These are phyloP conservation scores for Thecophora atra DNA, from an alignment of 2,888 invertebrate genomes.

Conservation along the genomic window DNA sequence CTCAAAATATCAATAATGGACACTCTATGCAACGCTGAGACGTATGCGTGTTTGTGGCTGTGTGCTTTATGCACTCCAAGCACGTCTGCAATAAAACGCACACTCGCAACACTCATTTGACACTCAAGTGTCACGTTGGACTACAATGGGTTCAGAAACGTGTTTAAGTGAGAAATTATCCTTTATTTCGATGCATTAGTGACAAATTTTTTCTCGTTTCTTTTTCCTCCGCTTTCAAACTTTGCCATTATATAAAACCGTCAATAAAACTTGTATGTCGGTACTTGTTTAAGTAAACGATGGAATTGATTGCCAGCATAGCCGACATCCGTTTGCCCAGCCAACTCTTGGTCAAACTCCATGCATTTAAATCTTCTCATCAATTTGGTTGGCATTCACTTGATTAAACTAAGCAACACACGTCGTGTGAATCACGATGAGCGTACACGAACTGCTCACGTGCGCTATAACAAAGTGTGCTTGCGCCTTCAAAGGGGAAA, in stretches of 20 bases:
- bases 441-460: no score
- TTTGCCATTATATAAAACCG: not conserved
- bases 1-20: conserved; percentile 17
- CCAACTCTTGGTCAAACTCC: not conserved
- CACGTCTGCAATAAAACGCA: conserved; percentile 9
- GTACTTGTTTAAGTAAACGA: not conserved
- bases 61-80: not conserved
- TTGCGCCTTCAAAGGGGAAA: not conserved
- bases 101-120: conserved; percentile 27
- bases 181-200: conserved; percentile 38
- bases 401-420: not conserved
- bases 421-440: not conserved
- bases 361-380: conserved; percentile 32
- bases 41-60: not conserved
- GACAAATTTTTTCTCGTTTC: conserved; percentile 9
- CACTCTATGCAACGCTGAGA: not conserved
- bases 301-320: not conserved
- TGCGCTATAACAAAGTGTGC: not conserved
- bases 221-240: not conserved
- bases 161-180: conserved; percentile 40
- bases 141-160: conserved; percentile 48
- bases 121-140: conserved; percentile 45
- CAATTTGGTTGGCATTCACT: conserved; percentile 7
- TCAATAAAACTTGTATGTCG: not conserved
- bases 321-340: not conserved